phyloP scores from a whole-genome alignment of 2,797 vertebrate genomes.

The Cynodonichthys magdalenae region DNA sequence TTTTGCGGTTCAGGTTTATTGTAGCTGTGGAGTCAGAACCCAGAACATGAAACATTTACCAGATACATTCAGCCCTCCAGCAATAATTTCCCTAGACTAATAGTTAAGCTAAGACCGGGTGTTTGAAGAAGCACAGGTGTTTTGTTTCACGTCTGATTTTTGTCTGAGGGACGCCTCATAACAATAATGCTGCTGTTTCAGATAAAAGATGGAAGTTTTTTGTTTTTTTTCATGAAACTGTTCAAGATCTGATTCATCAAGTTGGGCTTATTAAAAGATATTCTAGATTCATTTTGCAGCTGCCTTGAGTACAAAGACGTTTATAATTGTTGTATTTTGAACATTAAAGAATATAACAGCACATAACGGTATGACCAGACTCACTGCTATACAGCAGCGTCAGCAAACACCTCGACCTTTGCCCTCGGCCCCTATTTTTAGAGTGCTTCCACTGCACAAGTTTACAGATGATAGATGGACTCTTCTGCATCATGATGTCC shows the following conservation, averaged over 20 bases:
- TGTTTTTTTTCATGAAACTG: slow-evolving; percentile 12
- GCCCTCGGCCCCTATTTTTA: not conserved
- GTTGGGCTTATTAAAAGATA: slow-evolving; percentile 24
- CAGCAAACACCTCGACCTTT: not conserved
- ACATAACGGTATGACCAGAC: slow-evolving; percentile 12
- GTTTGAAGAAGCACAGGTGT: slow-evolving; percentile 16
- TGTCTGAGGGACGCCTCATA: not conserved
- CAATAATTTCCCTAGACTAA: slow-evolving; percentile 20
- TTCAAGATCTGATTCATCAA: slow-evolving; percentile 7
- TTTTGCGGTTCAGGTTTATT: slow-evolving; percentile 62
- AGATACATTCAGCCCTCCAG: slow-evolving; percentile 11
- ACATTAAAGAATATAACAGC: slow-evolving; percentile 44
- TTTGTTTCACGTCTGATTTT: slow-evolving; percentile 19
- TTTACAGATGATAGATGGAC: slow-evolving; percentile 16
- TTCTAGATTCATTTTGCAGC: slow-evolving; percentile 14
- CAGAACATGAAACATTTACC: slow-evolving; percentile 33
- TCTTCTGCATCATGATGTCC: slow-evolving; percentile 31
- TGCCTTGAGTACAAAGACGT: slow-evolving; percentile 29
- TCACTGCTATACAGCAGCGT: slow-evolving; percentile 6
- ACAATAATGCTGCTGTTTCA: not conserved
- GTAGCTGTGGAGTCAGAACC: slow-evolving; percentile 45
- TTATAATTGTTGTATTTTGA: slow-evolving; percentile 21
- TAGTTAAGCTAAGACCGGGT: slow-evolving; percentile 15
- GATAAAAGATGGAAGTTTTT: not conserved
- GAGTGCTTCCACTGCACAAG: slow-evolving; percentile 3